A percentile compares a stretch with the other conserved stretches of the same genome.
These are phyloP conservation scores for Perodicticus potto DNA, from an alignment of 2,797 vertebrate genomes.

Conservation along the genomic window DNA sequence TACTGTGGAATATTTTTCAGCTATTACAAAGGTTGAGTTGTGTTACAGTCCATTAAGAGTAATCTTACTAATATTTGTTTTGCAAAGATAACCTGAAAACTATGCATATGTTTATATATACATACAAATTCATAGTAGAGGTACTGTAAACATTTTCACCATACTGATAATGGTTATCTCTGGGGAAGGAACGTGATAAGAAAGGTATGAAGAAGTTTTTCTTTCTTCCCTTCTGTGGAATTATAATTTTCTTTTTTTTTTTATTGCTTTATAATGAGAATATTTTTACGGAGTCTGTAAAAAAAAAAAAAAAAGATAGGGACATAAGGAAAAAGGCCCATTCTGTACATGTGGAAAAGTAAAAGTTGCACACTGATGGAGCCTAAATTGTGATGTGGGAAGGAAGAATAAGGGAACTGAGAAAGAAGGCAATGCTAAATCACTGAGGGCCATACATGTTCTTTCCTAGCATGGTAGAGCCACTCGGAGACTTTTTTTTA, in stretches of 20 bases:
- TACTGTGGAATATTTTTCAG: constrained; percentile 9
- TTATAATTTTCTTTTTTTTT: background rate
- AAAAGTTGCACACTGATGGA: constrained; percentile 24
- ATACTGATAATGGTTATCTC: background rate
- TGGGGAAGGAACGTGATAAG: background rate
- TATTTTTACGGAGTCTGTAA: background rate
- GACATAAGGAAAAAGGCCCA: background rate
- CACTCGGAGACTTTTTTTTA: background rate
- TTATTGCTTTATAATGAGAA: background rate
- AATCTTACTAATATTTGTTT: constrained; percentile 44
- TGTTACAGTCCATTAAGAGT: constrained; percentile 3
- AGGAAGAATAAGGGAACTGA: constrained; percentile 9
- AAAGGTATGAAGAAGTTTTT: background rate
- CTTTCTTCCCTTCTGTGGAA: background rate
- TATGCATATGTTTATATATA: background rate
- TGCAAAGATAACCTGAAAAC: background rate
- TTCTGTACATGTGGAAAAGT: background rate
- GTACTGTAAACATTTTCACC: background rate
- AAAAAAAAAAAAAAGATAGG: background rate
- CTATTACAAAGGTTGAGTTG: constrained; percentile 25
- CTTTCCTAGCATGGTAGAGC: background rate
- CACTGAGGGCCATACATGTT: background rate
- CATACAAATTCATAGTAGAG: constrained; percentile 12
- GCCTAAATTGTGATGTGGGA: background rate
- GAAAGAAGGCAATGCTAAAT: background rate